Evolutionary conservation across 2,888 invertebrate genomes (phyloP), one percentile per base, ranked within the genome.

Genomic region (Cheiracanthium punctorium): DNA sequence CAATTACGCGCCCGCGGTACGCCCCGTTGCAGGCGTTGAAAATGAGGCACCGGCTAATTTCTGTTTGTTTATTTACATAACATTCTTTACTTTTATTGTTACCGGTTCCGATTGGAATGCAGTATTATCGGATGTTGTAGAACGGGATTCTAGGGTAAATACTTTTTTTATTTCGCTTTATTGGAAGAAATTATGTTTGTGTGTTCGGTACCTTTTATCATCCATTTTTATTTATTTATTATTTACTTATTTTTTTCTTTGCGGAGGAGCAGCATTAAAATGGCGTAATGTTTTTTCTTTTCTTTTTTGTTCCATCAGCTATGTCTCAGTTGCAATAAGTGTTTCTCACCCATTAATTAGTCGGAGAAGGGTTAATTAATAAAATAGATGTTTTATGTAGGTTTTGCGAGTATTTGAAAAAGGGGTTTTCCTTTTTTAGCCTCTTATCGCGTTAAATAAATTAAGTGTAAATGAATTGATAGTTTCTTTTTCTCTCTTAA

Each of bases 21-120:
- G 74, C 67, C 84, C 84, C 84, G 74, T 80, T 80, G 84, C 72
- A 85, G 84, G 84, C 79, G 84, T 76, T 52, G 76, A 64, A n/a
- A n/a, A 48, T 52, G 52, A 76, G 41, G 64, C 20, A 65, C 29
- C 41, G 52, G 70, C 37, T 30, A 28, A 67, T 33, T 74, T 74
- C 72, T 85, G 43, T 58, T 84, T 85, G 77, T 77, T 77, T 72
- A 33, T 33, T 37, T 80, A 37, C 29, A 48, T 82, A 70, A 82
- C 72, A n/a, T 75, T 32, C 41, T 79, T 70, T 69, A 67, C 65
- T 70, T 69, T 74, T 74, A n/a, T 75, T 82, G 58, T 71, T 75
- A 65, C 67, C 67, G 28, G 29, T 32, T 67, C 10, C 48, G 24
- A 14, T 65, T 52, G 30, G 58, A 65, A 75, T 82, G 33, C 67